Evolutionary conservation across 2,888 invertebrate genomes (phyloP).

Genomic region (Osmoderma eremita): DNA sequence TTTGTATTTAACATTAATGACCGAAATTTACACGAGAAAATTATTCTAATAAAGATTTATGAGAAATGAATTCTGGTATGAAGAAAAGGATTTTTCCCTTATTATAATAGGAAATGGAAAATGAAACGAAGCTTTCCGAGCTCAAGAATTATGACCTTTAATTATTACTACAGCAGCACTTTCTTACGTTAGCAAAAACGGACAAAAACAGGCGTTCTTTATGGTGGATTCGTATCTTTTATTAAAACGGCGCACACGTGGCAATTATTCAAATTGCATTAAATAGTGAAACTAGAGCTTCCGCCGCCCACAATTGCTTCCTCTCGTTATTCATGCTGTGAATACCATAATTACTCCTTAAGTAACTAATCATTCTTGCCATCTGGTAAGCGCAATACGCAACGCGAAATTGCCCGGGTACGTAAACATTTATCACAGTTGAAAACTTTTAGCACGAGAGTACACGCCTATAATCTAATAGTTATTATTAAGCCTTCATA

Average conservation of each 20-base stretch:
- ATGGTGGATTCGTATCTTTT: constrained; percentile 16
- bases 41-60: no score
- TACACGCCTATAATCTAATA: constrained; percentile 30
- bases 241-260: constrained; percentile 45
- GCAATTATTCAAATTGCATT: constrained; percentile 51
- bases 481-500: constrained; percentile 19
- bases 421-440: constrained; percentile 24
- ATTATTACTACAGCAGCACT: no score
- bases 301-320: constrained; percentile 51
- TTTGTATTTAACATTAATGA: no score
- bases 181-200: no score
- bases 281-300: constrained; percentile 48
- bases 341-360: constrained; percentile 31
- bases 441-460: constrained; percentile 13
- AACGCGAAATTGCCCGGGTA: constrained; percentile 27
- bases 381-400: constrained; percentile 34
- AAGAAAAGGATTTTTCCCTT: no score
- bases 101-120: no score
- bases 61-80: no score
- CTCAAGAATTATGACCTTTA: no score
- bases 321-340: constrained; percentile 38
- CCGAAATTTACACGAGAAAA: no score
- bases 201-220: no score
- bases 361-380: constrained; percentile 37
- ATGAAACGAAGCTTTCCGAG: no score